These are phyloP conservation scores for Pyxicephalus adspersus DNA, from an alignment of 2,113 vertebrate genomes.

Conservation along the genomic window DNA sequence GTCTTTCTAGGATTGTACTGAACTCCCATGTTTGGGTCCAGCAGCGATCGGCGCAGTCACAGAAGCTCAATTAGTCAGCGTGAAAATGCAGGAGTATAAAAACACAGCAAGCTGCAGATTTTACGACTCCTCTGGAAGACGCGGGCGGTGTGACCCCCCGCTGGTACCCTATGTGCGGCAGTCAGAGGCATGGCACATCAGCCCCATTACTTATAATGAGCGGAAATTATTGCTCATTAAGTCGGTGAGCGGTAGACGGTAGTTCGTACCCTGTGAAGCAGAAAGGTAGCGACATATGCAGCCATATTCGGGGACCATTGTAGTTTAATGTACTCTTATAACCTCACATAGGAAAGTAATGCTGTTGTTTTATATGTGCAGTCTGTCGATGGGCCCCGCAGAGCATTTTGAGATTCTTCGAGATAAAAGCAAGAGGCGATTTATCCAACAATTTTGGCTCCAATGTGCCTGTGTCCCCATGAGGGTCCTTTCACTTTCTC, in stretches of 20 bases:
- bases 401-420: too few relatives aligned
- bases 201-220: constrained; percentile 18
- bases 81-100: neutral
- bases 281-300: neutral
- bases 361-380: too few relatives aligned
- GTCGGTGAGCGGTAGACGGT: neutral
- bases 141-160: neutral
- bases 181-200: constrained; percentile 14
- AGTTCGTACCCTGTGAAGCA: constrained; percentile 4
- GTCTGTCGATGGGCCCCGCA: too few relatives aligned
- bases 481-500: too few relatives aligned
- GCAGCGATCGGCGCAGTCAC: neutral
- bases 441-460: too few relatives aligned
- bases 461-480: too few relatives aligned
- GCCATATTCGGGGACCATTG: too few relatives aligned
- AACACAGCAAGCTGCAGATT: constrained; percentile 5
- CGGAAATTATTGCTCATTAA: constrained; percentile 16
- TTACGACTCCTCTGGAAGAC: constrained; percentile 1
- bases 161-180: neutral
- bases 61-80: constrained; percentile 19
- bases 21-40: too few relatives aligned
- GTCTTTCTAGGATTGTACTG: too few relatives aligned
- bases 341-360: too few relatives aligned
- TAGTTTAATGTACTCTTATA: too few relatives aligned
- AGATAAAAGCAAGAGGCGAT: too few relatives aligned